Evolutionary conservation across 2,113 vertebrate genomes (phyloP).

Genomic region (Actinemys pallida): DNA sequence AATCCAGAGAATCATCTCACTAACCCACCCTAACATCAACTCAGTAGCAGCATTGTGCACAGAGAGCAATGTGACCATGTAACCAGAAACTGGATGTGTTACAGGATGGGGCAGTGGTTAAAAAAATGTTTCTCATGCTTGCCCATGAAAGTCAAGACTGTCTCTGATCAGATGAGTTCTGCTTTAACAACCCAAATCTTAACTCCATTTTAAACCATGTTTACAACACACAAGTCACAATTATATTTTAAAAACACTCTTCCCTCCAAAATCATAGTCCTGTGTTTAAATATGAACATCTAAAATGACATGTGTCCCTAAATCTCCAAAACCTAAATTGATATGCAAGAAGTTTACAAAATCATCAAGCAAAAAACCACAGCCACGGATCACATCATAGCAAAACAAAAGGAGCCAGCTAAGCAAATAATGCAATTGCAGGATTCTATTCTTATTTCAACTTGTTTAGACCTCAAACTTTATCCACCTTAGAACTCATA

Average conservation of each 20-base stretch:
- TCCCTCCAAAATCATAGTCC: not conserved
- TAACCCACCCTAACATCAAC: rapidly evolving
- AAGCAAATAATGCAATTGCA: slow-evolving; percentile 29
- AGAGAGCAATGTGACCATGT: not conserved
- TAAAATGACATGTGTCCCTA: slow-evolving; percentile 11
- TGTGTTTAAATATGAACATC: slow-evolving; percentile 36
- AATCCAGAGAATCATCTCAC: not conserved
- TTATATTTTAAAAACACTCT: slow-evolving; percentile 16
- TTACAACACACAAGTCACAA: slow-evolving; percentile 48
- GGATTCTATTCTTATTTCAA: not conserved
- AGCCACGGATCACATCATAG: not conserved
- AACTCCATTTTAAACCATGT: not conserved
- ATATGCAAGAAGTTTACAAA: slow-evolving; percentile 1
- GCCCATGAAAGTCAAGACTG: not conserved
- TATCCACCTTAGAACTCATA: not conserved
- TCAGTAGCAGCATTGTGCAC: rapidly evolving
- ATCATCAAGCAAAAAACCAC: not conserved
- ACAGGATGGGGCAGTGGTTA: not conserved
- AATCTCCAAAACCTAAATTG: slow-evolving; percentile 29
- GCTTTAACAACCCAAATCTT: not conserved
- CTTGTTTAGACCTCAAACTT: not conserved
- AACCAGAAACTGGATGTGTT: not conserved
- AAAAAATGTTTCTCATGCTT: not conserved
- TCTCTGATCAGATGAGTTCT: not conserved
- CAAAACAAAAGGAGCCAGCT: slow-evolving; percentile 20